These are phyloP conservation scores for Ophion costatus DNA, from an alignment of 2,888 invertebrate genomes.

Conservation along the genomic window DNA sequence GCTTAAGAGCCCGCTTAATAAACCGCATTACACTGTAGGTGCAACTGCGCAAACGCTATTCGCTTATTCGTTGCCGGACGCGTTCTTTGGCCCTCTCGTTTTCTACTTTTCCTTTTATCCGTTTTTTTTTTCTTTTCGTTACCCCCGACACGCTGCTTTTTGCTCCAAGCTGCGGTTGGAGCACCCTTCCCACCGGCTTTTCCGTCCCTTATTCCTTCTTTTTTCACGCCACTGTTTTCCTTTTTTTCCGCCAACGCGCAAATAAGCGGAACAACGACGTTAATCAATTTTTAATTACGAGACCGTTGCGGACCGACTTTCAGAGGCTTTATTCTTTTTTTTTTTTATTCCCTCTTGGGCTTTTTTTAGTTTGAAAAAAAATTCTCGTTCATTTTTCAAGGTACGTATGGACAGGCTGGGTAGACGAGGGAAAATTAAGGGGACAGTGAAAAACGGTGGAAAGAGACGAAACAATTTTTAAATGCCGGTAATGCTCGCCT, in stretches of 20 bases:
- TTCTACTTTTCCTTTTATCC: slow-evolving; percentile 7
- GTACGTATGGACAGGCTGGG: slow-evolving; percentile 16
- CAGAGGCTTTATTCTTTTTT: slow-evolving; percentile 13
- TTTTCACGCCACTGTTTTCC: too few relatives aligned
- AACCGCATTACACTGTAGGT: slow-evolving; percentile 3
- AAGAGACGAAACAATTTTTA: slow-evolving; percentile 53
- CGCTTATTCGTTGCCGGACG: slow-evolving; percentile 15
- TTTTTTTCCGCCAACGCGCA: slow-evolving; percentile 30
- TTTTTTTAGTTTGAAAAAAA: too few relatives aligned
- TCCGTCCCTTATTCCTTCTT: too few relatives aligned
- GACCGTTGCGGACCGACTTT: slow-evolving; percentile 26
- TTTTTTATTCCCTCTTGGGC: neutral
- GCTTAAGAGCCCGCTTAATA: neutral
- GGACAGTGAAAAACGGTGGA: neutral
- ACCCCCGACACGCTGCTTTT: too few relatives aligned
- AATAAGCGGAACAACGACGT: slow-evolving; percentile 55
- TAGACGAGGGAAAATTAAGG: slow-evolving; percentile 10
- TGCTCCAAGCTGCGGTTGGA: slow-evolving; percentile 17
- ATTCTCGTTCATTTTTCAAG: slow-evolving; percentile 7
- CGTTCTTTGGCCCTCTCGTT: slow-evolving; percentile 16
- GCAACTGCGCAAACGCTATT: slow-evolving; percentile 25
- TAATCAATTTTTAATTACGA: slow-evolving; percentile 64
- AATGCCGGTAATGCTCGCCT: slow-evolving; percentile 48
- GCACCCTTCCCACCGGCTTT: neutral
- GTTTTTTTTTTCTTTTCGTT: too few relatives aligned